Conservation (phyloP, 23 tunicate species). For the Ascidia mentula region DNA sequence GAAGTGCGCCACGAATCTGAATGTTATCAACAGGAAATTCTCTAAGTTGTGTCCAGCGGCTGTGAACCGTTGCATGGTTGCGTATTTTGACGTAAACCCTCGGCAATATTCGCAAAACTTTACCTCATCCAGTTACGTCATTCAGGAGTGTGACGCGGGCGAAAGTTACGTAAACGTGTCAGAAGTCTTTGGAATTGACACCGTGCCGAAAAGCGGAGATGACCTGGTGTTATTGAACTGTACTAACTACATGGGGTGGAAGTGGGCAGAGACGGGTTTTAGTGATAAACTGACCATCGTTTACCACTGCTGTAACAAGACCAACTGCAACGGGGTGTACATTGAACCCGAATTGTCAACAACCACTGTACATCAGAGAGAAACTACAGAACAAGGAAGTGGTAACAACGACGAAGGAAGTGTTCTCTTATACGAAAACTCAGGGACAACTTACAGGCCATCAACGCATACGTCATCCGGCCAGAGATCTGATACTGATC, state of each 20-base stretch:
- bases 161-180: not conserved
- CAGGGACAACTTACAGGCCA: no score
- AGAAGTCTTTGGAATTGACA: not conserved
- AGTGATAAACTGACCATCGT: not conserved
- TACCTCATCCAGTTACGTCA: not conserved
- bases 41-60: no score
- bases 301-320: not conserved
- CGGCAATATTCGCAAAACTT: no score
- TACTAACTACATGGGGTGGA: not conserved
- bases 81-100: no score
- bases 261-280: not conserved
- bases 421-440: no score
- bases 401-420: not conserved
- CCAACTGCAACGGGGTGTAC: not conserved
- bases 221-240: no score
- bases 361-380: not conserved
- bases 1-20: not conserved
- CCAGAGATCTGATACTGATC: no score
- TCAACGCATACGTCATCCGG: no score
- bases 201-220: no score
- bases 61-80: no score
- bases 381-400: not conserved
- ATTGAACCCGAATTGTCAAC: not conserved
- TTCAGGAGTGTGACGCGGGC: not conserved
- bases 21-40: not conserved